phyloP scores from a whole-genome alignment of 1,140 invertebrate species.

The Odontomachus brunneus region DNA sequence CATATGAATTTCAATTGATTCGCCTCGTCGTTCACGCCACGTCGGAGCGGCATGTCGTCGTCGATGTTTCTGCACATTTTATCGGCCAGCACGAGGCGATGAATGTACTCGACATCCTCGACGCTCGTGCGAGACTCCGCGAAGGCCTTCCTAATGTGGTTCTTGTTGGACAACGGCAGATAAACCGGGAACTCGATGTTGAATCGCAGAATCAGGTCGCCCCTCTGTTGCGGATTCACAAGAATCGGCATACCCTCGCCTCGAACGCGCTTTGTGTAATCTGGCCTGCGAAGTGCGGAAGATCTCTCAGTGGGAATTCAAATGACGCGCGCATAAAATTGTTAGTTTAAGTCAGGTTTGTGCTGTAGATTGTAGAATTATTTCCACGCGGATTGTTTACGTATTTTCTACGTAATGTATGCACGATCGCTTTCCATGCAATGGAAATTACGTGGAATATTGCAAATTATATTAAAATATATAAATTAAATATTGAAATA shows the following conservation, averaged over 20 bases:
- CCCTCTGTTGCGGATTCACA: conserved; percentile 83
- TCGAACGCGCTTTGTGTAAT: conserved; percentile 87
- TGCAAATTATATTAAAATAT: no score
- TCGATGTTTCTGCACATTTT: conserved; percentile 78
- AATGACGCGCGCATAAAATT: not conserved
- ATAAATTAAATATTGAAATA: no score
- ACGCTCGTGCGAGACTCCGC: conserved; percentile 70
- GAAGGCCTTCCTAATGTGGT: conserved; percentile 84
- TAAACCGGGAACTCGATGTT: conserved; percentile 86
- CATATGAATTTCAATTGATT: conserved; percentile 45
- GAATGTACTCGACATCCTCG: conserved; percentile 79
- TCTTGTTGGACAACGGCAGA: conserved; percentile 84
- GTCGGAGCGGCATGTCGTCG: conserved; percentile 64
- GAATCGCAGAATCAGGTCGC: conserved; percentile 86
- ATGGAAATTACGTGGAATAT: no score
- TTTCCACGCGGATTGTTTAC: no score
- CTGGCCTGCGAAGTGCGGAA: conserved; percentile 83
- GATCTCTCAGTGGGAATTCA: conserved; percentile 11
- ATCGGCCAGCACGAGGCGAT: conserved; percentile 83
- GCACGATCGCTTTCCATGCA: no score
- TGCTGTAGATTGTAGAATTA: no score
- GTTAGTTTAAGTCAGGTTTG: not conserved
- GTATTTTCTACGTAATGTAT: no score
- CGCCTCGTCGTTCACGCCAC: conserved; percentile 53
- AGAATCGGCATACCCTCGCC: conserved; percentile 88